Conservation (phyloP, 2,888 invertebrate genomes). For the Drosophila atroscutellata region DNA sequence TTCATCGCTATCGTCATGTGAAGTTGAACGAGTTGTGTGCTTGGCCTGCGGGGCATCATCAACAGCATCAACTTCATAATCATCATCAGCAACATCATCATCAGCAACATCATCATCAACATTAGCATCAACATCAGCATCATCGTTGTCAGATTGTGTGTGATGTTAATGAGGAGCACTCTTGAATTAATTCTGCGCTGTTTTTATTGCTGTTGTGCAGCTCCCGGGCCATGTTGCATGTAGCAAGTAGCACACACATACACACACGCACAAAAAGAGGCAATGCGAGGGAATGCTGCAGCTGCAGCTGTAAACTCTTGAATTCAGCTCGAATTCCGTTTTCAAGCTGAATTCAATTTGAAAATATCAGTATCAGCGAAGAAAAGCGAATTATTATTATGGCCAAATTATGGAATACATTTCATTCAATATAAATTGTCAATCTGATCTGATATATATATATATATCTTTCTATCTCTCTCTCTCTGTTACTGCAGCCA, state of each 20-base stretch:
- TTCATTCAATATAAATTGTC: neutral
- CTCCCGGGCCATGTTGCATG: slow-evolving; percentile 51
- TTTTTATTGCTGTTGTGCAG: slow-evolving; percentile 41
- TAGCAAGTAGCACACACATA: slow-evolving; percentile 12
- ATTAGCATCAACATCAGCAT: slow-evolving; percentile 18
- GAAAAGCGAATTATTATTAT: neutral
- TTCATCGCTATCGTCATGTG: slow-evolving; percentile 38
- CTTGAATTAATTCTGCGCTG: slow-evolving; percentile 56
- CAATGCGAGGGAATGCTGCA: neutral
- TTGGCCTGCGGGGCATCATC: slow-evolving; percentile 33
- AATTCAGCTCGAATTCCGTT: neutral
- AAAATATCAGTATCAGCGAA: slow-evolving; percentile 24
- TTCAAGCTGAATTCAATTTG: slow-evolving; percentile 10
- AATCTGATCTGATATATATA: neutral
- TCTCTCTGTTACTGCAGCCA: neutral
- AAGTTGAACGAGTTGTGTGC: slow-evolving; percentile 57
- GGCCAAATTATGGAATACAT: neutral
- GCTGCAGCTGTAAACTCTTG: slow-evolving; percentile 23
- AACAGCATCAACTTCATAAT: slow-evolving; percentile 6
- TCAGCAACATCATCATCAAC: slow-evolving; percentile 2
- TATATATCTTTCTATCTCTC: neutral
- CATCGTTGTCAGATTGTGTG: slow-evolving; percentile 39
- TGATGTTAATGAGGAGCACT: slow-evolving; percentile 64
- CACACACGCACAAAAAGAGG: slow-evolving; percentile 8
- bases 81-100: slow-evolving; percentile 18